Evolutionary conservation across 2,888 invertebrate genomes (phyloP).

Genomic region (Philaethria dido): DNA sequence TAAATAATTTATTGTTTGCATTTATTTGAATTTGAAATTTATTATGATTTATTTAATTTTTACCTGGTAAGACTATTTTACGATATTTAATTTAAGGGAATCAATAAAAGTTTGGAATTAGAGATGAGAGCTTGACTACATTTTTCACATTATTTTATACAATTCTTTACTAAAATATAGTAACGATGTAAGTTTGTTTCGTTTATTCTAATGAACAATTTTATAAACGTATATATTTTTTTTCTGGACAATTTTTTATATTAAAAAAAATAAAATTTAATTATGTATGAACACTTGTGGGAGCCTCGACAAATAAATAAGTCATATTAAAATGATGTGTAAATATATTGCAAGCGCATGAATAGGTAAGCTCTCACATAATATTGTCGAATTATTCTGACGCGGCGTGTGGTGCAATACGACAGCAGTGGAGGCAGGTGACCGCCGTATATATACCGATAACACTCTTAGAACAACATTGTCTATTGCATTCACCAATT

Average conservation of each 20-base stretch:
- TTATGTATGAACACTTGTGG: slow-evolving; percentile 5
- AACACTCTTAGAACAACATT: slow-evolving; percentile 73
- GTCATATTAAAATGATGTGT: slow-evolving; percentile 34
- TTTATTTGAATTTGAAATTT: not conserved
- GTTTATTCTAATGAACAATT: not conserved
- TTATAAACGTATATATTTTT: too few relatives aligned
- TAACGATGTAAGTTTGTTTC: not conserved
- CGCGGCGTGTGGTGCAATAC: slow-evolving; percentile 73
- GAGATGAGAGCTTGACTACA: too few relatives aligned
- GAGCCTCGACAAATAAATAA: slow-evolving; percentile 22
- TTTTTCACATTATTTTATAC: too few relatives aligned
- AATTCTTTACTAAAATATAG: too few relatives aligned
- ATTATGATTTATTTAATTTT: not conserved
- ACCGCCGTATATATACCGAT: slow-evolving; percentile 76
- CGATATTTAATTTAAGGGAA: too few relatives aligned
- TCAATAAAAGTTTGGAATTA: too few relatives aligned
- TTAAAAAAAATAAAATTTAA: not conserved
- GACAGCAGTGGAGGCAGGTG: slow-evolving; percentile 73
- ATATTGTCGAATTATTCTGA: slow-evolving; percentile 73
- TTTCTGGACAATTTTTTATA: not conserved
- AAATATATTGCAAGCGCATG: slow-evolving; percentile 60
- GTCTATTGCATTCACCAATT: slow-evolving; percentile 74
- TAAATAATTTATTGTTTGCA: not conserved
- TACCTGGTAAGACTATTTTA: too few relatives aligned
- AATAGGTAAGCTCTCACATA: slow-evolving; percentile 61